A percentile compares a stretch with the other conserved stretches of the same genome.
These are phyloP conservation scores for Mayetiola destructor DNA, from an alignment of 2,888 invertebrate genomes.

Conservation along the genomic window DNA sequence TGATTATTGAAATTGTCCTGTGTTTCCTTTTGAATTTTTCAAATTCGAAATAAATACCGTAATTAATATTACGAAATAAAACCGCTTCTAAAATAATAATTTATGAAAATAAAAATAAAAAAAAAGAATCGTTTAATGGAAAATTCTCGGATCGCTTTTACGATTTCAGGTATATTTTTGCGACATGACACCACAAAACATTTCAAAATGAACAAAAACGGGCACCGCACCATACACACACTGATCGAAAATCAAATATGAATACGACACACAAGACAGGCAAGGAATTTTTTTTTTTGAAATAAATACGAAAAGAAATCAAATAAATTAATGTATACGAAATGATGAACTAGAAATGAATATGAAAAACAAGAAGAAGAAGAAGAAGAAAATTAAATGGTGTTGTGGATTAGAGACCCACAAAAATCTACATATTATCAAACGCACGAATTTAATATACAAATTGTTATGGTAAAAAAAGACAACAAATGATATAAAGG, in stretches of 20 bases:
- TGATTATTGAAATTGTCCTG: neutral
- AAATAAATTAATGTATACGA: neutral
- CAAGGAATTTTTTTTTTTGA: too few relatives aligned
- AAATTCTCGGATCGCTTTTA: neutral
- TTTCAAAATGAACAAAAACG: neutral
- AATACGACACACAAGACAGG: too few relatives aligned
- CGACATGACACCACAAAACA: constrained; percentile 4
- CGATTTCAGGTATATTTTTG: neutral
- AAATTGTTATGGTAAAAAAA: too few relatives aligned
- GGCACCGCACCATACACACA: too few relatives aligned
- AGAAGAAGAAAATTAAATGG: too few relatives aligned
- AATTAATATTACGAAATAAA: neutral
- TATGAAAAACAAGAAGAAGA: neutral
- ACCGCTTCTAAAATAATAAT: neutral
- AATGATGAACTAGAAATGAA: neutral
- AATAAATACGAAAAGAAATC: neutral
- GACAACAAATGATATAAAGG: too few relatives aligned
- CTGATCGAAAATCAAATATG: too few relatives aligned
- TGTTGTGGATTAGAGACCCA: too few relatives aligned
- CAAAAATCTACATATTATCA: too few relatives aligned
- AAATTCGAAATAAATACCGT: neutral
- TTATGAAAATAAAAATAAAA: neutral
- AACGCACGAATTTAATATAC: neutral
- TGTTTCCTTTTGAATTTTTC: neutral
- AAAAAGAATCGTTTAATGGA: neutral